Evolutionary conservation across 2,113 vertebrate species (phyloP).

Genomic region (Eclectus roratus): DNA sequence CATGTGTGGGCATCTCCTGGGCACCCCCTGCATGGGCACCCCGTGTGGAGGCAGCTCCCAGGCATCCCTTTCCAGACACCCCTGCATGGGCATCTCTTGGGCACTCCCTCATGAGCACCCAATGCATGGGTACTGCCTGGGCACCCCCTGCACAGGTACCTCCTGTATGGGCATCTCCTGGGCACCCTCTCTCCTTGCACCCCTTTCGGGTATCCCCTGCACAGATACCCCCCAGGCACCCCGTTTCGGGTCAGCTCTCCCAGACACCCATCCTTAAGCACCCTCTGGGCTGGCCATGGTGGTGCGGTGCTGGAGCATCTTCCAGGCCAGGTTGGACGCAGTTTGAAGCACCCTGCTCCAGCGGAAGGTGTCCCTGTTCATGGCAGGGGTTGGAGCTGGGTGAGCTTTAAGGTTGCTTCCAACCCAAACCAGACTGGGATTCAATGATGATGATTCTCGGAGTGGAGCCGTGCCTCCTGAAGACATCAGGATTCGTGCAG

Average conservation of each 20-base stretch:
- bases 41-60: fast-evolving
- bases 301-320: not conserved
- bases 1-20: too few relatives aligned
- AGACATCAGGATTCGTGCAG: not conserved
- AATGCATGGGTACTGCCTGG: not conserved
- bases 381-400: not conserved
- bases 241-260: not conserved
- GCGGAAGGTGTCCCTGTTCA: not conserved
- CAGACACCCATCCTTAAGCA: too few relatives aligned
- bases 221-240: not conserved
- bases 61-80: too few relatives aligned
- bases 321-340: too few relatives aligned
- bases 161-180: not conserved
- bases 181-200: not conserved
- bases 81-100: not conserved
- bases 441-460: not conserved
- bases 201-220: not conserved
- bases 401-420: not conserved
- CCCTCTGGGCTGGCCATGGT: not conserved
- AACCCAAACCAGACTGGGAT: not conserved
- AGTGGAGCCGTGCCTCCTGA: not conserved
- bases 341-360: not conserved
- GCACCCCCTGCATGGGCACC: not conserved
- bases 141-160: not conserved
- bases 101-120: too few relatives aligned